phyloP scores from a whole-genome alignment of 2,797 vertebrate genomes.

The Tokudaia tokunoshimensis region DNA sequence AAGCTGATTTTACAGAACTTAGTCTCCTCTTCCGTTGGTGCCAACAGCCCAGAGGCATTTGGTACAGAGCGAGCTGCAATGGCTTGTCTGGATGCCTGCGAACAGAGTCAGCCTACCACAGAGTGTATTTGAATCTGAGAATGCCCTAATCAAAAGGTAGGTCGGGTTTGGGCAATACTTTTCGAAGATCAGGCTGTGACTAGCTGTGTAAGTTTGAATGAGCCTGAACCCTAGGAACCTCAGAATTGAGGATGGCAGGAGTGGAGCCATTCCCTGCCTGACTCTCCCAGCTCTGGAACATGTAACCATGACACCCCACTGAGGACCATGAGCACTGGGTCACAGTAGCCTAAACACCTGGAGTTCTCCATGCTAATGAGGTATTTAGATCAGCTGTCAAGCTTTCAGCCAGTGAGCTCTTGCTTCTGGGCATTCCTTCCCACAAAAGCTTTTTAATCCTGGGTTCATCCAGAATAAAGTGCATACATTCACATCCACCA shows the following conservation, averaged over 20 bases:
- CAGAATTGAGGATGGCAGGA: neutral
- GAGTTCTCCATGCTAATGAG: neutral
- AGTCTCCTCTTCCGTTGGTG: neutral
- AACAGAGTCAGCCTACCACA: neutral
- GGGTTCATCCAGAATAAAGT: neutral
- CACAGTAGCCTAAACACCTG: neutral
- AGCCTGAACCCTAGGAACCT: neutral
- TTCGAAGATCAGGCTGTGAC: neutral
- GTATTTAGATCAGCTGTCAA: neutral
- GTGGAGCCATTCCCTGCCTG: neutral
- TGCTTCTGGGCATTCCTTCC: neutral
- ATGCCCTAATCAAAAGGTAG: too few relatives aligned
- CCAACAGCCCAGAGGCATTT: neutral
- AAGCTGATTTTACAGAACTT: neutral
- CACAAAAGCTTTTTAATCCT: neutral
- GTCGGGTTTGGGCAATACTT: neutral
- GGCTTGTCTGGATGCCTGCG: fast-evolving
- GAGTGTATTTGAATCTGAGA: neutral
- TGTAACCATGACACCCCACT: neutral
- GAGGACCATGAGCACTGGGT: neutral
- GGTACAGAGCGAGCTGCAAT: fast-evolving
- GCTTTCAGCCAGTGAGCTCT: neutral
- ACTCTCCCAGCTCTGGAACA: neutral
- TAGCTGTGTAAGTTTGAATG: neutral
- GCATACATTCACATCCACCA: neutral